phyloP scores from a whole-genome alignment of 1,140 invertebrate species.

The Saxidomus purpurata region DNA sequence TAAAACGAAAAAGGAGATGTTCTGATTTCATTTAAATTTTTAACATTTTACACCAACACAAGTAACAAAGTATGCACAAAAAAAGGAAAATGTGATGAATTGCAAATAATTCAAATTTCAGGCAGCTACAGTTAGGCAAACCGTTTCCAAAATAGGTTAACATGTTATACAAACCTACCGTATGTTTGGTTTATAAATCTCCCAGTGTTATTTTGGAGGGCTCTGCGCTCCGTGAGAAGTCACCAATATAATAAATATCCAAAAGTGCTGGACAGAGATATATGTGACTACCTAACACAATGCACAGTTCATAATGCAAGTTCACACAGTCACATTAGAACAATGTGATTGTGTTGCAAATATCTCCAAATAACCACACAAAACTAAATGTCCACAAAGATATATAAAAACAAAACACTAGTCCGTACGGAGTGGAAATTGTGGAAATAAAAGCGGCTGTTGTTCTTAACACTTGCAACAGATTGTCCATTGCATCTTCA shows the following conservation, averaged over 20 bases:
- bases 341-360: conserved; percentile 56
- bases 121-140: neutral
- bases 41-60: no score
- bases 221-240: conserved; percentile 29
- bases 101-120: conserved; percentile 7
- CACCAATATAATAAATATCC: conserved; percentile 46
- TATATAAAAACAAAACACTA: conserved; percentile 46
- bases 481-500: conserved; percentile 41
- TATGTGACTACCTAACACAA: conserved; percentile 49
- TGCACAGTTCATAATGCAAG: conserved; percentile 60
- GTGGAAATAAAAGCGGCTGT: conserved; percentile 26
- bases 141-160: conserved; percentile 47
- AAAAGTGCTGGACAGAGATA: conserved; percentile 36
- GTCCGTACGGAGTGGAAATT: conserved; percentile 16
- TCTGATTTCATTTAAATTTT: no score
- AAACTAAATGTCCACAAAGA: conserved; percentile 53
- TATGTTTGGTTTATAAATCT: conserved; percentile 25
- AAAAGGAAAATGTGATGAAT: neutral
- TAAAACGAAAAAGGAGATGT: no score
- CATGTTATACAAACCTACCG: conserved; percentile 50
- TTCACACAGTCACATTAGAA: conserved; percentile 63
- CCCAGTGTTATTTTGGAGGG: conserved; percentile 25
- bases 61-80: no score
- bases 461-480: conserved; percentile 29
- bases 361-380: conserved; percentile 61